Evolutionary conservation across 92 coral and sea anemone genomes (phyloP).

Genomic region (Palythoa grandiflora): DNA sequence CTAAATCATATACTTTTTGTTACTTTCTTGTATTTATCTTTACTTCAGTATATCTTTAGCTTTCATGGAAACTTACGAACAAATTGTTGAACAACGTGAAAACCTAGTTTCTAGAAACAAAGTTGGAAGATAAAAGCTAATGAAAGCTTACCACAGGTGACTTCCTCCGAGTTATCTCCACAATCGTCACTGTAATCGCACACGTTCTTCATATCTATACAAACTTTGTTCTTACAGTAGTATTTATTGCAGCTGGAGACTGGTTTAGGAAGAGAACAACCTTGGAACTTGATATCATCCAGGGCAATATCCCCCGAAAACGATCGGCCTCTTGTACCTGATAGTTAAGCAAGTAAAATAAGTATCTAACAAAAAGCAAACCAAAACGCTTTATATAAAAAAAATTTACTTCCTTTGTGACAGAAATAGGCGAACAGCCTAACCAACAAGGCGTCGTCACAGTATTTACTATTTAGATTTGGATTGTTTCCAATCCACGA

Average conservation of each 20-base stretch:
- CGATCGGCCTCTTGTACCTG: conserved; percentile 87
- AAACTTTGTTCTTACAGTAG: conserved; percentile 79
- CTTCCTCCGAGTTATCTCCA: conserved; percentile 92
- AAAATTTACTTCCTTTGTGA: too few species aligned
- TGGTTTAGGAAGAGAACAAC: conserved; percentile 76
- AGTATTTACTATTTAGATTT: too few species aligned
- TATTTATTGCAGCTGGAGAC: conserved; percentile 55
- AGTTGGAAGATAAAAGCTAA: background rate
- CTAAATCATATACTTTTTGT: too few species aligned
- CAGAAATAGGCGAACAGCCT: too few species aligned
- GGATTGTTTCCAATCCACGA: too few species aligned
- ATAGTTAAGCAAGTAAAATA: background rate
- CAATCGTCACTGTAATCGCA: conserved; percentile 98
- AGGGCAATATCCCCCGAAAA: conserved; percentile 94
- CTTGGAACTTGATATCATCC: conserved; percentile 89
- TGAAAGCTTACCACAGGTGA: conserved; percentile 72
- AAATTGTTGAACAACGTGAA: too few species aligned
- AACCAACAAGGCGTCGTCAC: too few species aligned
- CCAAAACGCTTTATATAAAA: too few species aligned
- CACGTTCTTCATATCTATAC: conserved; percentile 71
- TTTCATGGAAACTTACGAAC: too few species aligned
- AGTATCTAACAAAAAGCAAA: background rate
- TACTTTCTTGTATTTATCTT: too few species aligned
- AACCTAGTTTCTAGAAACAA: too few species aligned
- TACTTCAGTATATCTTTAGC: too few species aligned